Evolutionary conservation across 2,797 vertebrate genomes (phyloP).

Genomic region (Lepilemur septentrionalis): DNA sequence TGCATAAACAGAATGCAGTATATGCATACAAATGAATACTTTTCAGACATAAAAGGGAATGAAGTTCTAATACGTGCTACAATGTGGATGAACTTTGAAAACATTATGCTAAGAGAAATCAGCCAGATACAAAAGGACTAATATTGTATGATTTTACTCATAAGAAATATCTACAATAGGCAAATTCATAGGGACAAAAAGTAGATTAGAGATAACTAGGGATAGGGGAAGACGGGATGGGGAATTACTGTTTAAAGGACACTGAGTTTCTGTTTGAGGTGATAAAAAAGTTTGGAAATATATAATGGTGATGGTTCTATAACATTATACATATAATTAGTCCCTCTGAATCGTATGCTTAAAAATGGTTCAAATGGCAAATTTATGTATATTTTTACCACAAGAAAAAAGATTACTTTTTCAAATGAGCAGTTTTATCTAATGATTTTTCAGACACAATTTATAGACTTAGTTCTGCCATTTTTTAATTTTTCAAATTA

Average conservation of each 20-base stretch:
- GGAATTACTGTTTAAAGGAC: background rate
- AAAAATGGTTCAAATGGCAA: background rate
- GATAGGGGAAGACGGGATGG: background rate
- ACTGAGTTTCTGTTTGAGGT: background rate
- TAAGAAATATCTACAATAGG: background rate
- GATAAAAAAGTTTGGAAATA: background rate
- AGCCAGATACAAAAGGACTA: background rate
- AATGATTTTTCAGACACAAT: background rate
- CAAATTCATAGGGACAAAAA: background rate
- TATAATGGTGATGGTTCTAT: background rate
- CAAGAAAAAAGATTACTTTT: background rate
- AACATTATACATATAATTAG: background rate
- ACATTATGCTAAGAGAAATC: background rate
- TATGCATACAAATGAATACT: background rate
- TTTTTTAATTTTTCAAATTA: background rate
- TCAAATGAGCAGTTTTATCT: background rate
- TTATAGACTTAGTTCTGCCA: background rate
- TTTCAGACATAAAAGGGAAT: background rate
- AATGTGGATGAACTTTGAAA: background rate
- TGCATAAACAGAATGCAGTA: background rate
- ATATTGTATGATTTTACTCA: background rate
- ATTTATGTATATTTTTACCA: background rate
- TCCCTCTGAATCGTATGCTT: background rate
- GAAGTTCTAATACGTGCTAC: background rate
- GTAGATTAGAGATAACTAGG: background rate